A percentile compares a stretch with the other conserved stretches of the same genome.
Conservation (phyloP, 1,140 invertebrate species). For the Vanessa atalanta region DNA sequence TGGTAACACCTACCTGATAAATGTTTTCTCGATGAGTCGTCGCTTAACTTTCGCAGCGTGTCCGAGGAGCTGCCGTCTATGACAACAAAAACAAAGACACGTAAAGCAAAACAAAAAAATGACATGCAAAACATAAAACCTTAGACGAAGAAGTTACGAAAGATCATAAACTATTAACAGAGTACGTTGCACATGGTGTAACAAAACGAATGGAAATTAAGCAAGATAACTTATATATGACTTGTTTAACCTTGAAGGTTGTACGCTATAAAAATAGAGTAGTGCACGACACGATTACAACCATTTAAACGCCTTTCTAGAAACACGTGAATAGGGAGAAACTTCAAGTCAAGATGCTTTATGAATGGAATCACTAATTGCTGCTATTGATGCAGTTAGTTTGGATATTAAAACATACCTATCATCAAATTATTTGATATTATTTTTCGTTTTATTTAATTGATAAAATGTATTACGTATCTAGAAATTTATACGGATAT, state of each 20-base stretch:
- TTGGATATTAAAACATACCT: background rate
- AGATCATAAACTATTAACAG: conserved; percentile 21
- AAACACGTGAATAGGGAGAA: background rate
- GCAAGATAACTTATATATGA: conserved; percentile 23
- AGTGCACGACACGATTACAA: conserved; percentile 14
- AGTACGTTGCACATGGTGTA: conserved; percentile 21
- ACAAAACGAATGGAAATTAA: conserved; percentile 28
- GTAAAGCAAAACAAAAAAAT: conserved; percentile 69
- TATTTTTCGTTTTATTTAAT: conserved; percentile 5
- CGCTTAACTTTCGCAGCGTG: conserved; percentile 74
- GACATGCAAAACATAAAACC: conserved; percentile 63
- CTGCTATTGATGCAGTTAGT: background rate
- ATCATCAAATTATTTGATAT: conserved; percentile 1
- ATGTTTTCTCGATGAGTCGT: conserved; percentile 80
- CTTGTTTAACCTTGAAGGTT: conserved; percentile 11
- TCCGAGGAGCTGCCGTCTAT: conserved; percentile 78
- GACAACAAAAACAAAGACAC: conserved; percentile 77
- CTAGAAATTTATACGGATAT: background rate
- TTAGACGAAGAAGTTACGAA: conserved; percentile 20
- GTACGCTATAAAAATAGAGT: conserved; percentile 30
- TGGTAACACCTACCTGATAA: conserved; percentile 72
- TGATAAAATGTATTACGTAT: background rate
- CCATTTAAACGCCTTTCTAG: conserved; percentile 11
- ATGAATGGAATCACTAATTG: conserved; percentile 9
- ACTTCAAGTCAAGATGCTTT: conserved; percentile 24